A percentile compares a stretch with the other conserved stretches of the same genome.
Evolutionary conservation across 1,140 invertebrate genomes (phyloP).

Genomic region (Ditylenchus dipsaci): DNA sequence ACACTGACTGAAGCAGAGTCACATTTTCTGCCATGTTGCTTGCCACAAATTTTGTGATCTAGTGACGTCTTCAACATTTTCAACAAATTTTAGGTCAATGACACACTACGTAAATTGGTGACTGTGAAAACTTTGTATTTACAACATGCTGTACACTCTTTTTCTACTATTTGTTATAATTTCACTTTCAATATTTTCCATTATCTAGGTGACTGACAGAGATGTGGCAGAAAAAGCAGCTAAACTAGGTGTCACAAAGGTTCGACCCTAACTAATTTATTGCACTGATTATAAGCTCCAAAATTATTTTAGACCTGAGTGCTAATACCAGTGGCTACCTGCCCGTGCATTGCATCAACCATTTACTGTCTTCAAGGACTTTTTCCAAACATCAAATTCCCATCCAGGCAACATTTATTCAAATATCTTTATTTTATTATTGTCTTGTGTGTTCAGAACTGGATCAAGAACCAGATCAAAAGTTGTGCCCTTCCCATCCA

Average conservation of each 20-base stretch:
- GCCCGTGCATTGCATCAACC: slow-evolving; percentile 94
- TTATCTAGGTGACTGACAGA: slow-evolving; percentile 5
- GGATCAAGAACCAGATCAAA: slow-evolving; percentile 33
- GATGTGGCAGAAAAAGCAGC: slow-evolving; percentile 66
- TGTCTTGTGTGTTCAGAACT: slow-evolving; percentile 24
- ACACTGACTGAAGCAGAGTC: too few species aligned
- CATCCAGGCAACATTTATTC: slow-evolving; percentile 14
- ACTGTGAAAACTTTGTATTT: slow-evolving; percentile 16
- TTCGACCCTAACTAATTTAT: neutral
- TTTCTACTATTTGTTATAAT: too few species aligned
- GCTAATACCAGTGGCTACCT: slow-evolving; percentile 83
- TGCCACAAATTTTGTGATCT: too few species aligned
- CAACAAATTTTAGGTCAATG: neutral
- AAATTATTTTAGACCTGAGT: slow-evolving; percentile 67
- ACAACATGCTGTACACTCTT: neutral
- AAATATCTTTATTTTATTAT: too few species aligned
- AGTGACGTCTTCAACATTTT: too few species aligned
- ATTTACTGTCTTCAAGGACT: slow-evolving; percentile 83
- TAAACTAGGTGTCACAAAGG: slow-evolving; percentile 82
- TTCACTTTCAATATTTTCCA: too few species aligned
- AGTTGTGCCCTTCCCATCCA: slow-evolving; percentile 35
- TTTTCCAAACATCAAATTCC: slow-evolving; percentile 85
- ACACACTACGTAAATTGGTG: slow-evolving; percentile 9
- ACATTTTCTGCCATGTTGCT: too few species aligned
- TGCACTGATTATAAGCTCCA: neutral